A percentile compares a stretch with the other conserved stretches of the same genome.
Evolutionary conservation across 2,888 invertebrate genomes (phyloP).

Genomic region (Drosophila setosimentum): DNA sequence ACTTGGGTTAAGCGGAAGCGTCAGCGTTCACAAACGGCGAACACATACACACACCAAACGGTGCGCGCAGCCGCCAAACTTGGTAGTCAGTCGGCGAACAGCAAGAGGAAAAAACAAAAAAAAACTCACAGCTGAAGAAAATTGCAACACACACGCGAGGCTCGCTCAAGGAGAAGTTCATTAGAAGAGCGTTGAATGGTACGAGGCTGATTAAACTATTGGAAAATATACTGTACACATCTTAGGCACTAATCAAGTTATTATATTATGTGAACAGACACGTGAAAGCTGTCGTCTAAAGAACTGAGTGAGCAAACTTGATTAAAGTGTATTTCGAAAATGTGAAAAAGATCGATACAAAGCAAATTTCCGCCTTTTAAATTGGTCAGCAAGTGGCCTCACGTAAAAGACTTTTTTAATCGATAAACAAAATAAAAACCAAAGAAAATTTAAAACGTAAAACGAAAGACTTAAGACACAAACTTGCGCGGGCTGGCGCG

Average conservation of each 20-base stretch:
- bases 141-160: constrained; percentile 67
- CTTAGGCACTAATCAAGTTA: neutral
- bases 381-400: constrained; percentile 21
- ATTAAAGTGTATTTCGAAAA: constrained; percentile 5
- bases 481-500: constrained; percentile 66
- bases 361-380: constrained; percentile 40
- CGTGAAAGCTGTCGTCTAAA: neutral
- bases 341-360: constrained; percentile 7
- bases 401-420: constrained; percentile 8
- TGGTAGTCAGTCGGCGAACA: constrained; percentile 59
- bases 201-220: constrained; percentile 38
- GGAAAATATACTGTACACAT: neutral
- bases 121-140: constrained; percentile 43
- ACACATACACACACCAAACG: constrained; percentile 37
- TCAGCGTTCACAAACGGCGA: constrained; percentile 30
- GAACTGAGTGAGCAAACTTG: constrained; percentile 5
- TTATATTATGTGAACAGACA: neutral
- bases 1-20: constrained; percentile 75
- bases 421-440: constrained; percentile 9
- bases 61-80: constrained; percentile 65
- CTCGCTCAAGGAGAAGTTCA: constrained; percentile 61
- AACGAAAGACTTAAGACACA: constrained; percentile 78
- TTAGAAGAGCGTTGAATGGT: constrained; percentile 64
- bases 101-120: constrained; percentile 32
- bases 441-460: constrained; percentile 13